Evolutionary conservation across 2,888 invertebrate species (phyloP), one percentile per base, ranked within the genome.

Genomic region (Platycheirus albimanus): DNA sequence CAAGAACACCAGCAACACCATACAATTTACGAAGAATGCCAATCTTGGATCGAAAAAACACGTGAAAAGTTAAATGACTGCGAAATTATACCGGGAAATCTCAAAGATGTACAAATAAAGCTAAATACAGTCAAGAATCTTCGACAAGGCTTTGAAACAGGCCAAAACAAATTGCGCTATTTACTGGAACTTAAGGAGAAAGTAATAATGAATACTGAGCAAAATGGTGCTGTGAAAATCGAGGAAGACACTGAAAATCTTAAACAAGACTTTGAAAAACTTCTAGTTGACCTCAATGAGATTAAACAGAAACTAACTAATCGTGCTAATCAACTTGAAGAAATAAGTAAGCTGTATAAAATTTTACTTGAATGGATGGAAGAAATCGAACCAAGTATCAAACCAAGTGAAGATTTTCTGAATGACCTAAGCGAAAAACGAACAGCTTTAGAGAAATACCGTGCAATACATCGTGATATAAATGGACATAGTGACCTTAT

Each of bases 1-100:
- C 97, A 97, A 92, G 98, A 98, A 91, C 98, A 98, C 89, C 97
- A 97, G 90, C 97, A 97, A 90, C 98, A 98, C 89, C 96, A 96
- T 86, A 95, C 96, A 6, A 92, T 97, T n/a, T 96, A 96, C 87
- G 96, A 97, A 89, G 98, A 98, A 91, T 98, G 98, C 87, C 95
- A 96, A 88, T 96, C 97, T 87, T 98, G 98, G 97, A 94, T 98
- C 24, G 96, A 97, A 86, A 93, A 96, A 78, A 97, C 97, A 0
- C 93, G 96, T 38, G 97, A 97, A 85, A 97, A 97, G 87, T 92
- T 98, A 0, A 94, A 93, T 85, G 95, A 96, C 86, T 96, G 97
- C 85, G 93, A 94, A 64, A 95, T 96, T 87, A 94, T 96, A 83
- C 96, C 96, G 0, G 95, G 95, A 86, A 95, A 95, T 0, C 91